These are phyloP conservation scores for Siderastrea radians DNA, from an alignment of 92 coral and sea anemone genomes.

Conservation along the genomic window DNA sequence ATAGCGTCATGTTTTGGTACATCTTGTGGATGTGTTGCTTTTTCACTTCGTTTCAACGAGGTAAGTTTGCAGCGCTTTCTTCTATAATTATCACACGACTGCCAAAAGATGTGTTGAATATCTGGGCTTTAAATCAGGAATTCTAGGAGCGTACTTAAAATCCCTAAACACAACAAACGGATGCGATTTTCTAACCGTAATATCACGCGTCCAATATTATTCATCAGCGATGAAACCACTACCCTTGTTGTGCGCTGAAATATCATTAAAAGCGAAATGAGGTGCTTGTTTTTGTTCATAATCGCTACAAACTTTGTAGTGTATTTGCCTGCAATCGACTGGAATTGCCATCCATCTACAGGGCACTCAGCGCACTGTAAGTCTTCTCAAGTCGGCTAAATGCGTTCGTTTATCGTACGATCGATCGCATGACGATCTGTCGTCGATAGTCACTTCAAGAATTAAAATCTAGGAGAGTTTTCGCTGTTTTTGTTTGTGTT, in stretches of 20 bases:
- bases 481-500: not conserved
- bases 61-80: slow-evolving; percentile 64
- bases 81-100: slow-evolving; percentile 35
- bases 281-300: slow-evolving; percentile 16
- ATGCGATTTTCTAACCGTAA: slow-evolving; percentile 2
- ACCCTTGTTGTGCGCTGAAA: not conserved
- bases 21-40: slow-evolving; percentile 69
- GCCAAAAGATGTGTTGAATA: slow-evolving; percentile 2
- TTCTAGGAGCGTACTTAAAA: not conserved
- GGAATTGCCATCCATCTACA: slow-evolving; percentile 10
- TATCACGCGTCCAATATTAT: slow-evolving; percentile 11
- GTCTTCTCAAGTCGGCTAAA: not conserved
- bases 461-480: not conserved
- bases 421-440: not conserved
- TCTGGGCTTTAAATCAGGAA: not conserved
- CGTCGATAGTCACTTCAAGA: slow-evolving; percentile 4
- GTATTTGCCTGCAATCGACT: not conserved
- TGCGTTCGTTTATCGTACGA: slow-evolving; percentile 14
- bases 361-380: slow-evolving; percentile 4
- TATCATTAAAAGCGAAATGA: not conserved
- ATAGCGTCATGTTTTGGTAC: slow-evolving; percentile 67
- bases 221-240: not conserved
- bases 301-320: slow-evolving; percentile 4
- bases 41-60: slow-evolving; percentile 59
- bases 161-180: slow-evolving; percentile 29